These are phyloP conservation scores for Melinopterus prodromus DNA, from an alignment of 2,888 invertebrate genomes.

Conservation along the genomic window DNA sequence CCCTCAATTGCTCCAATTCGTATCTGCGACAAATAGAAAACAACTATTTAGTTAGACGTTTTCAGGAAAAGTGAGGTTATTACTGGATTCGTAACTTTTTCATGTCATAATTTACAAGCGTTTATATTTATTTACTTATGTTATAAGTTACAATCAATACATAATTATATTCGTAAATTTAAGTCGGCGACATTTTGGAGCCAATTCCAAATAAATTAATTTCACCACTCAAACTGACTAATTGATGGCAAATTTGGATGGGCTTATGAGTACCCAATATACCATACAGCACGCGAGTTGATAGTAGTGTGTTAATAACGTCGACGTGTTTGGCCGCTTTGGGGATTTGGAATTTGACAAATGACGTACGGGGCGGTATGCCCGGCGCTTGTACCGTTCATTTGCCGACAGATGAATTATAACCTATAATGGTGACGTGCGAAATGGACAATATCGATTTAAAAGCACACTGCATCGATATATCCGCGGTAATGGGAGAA, in stretches of 20 bases:
- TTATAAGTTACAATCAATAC: no score
- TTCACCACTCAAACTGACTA: not conserved
- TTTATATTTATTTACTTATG: no score
- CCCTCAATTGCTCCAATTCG: conserved; percentile 61
- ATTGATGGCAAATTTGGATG: not conserved
- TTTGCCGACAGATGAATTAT: not conserved
- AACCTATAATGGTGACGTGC: not conserved
- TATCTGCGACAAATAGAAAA: conserved; percentile 55
- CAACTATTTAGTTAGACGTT: conserved; percentile 28
- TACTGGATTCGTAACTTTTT: no score
- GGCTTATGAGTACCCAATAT: not conserved
- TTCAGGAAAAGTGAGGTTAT: not conserved
- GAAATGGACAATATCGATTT: not conserved
- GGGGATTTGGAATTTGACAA: not conserved
- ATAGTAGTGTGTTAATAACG: not conserved
- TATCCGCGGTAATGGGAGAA: not conserved
- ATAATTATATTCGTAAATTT: no score
- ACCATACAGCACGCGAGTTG: not conserved
- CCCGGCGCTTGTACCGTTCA: not conserved
- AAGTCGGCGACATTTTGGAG: not conserved
- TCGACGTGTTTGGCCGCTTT: not conserved
- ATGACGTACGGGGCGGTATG: not conserved
- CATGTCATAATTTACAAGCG: no score
- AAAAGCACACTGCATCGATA: not conserved
- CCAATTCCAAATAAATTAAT: not conserved